Base-by-base conservation (phyloP, 2,888 invertebrate genomes). In the Habrosyne pyritoides region DNA sequence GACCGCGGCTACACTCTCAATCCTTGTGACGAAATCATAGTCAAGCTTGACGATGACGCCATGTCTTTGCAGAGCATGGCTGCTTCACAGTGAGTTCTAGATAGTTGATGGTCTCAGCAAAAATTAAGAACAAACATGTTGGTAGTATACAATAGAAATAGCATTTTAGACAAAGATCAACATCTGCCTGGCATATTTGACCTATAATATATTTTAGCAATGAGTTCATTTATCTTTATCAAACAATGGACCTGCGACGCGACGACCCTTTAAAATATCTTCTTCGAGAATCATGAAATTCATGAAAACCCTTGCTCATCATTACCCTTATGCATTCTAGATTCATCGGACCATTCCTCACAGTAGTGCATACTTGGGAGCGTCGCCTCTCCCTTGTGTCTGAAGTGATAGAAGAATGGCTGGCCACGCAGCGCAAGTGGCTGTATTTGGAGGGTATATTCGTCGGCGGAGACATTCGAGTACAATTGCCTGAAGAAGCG, bases 11-110 rank as follows among this genome's bases (percentile, higher is more conserved):
- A 93, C 71, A 95, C 96, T 36, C 93, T 98, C 52, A 97, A 97
- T 52, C 94, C 96, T 0, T 95, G 97, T 47, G 97, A 98, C 66
- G 98, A 98, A 66, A 95, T 98, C 56, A 93, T 94, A 59, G 95
- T 96, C 77, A 94, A 95, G 46, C 84, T 98, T 2, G 98, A 98
- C 77, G 98, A 98, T 72, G 97, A 98, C 77, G 94, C 96, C 55
- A 96, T 98, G 96, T 96, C 96, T 73, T 90, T 98, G 53, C 98
- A 98, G 88, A 97, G 97, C 67, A 98, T 98, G 97, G 96, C 96
- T 0, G 96, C 96, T 0, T 97, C 97, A 2, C 96, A 96, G 94
- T 95, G 64, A 89, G 93, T 77, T 52, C 18, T 18, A n/a, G 18
- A 36, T 26, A 2, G 33, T 48, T 18, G 28, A 28, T 28, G 28